These are phyloP conservation scores for Silvanus unidentatus DNA, from an alignment of 2,888 invertebrate species.

Conservation along the genomic window DNA sequence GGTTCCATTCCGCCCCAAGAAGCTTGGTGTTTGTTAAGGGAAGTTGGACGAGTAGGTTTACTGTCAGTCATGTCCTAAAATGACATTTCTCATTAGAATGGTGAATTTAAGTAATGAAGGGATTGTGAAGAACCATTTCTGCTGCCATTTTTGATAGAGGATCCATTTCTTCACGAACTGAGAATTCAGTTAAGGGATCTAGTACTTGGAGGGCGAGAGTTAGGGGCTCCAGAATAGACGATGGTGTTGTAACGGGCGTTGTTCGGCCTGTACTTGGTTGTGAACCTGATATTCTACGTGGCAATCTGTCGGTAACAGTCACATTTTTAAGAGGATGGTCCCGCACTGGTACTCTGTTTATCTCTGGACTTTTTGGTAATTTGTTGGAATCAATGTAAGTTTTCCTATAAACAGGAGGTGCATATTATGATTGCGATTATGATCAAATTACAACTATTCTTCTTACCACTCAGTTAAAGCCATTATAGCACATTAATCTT, in stretches of 20 bases:
- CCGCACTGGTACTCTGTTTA: too few relatives aligned
- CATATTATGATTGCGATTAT: too few relatives aligned
- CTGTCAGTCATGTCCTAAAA: constrained; percentile 23
- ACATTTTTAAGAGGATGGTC: too few relatives aligned
- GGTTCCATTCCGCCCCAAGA: constrained; percentile 52
- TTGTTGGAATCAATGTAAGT: too few relatives aligned
- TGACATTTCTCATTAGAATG: too few relatives aligned
- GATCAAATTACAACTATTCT: too few relatives aligned
- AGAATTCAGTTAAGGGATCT: constrained; percentile 70
- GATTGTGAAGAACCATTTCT: constrained; percentile 41
- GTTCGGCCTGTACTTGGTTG: constrained; percentile 50
- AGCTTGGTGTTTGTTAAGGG: constrained; percentile 30
- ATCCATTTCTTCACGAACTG: constrained; percentile 54
- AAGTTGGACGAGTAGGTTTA: constrained; percentile 11
- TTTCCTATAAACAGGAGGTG: too few relatives aligned
- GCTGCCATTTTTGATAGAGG: constrained; percentile 60
- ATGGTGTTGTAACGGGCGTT: constrained; percentile 43
- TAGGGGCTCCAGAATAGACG: constrained; percentile 50
- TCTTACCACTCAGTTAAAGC: too few relatives aligned
- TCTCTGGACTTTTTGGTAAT: too few relatives aligned
- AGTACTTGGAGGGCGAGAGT: constrained; percentile 60
- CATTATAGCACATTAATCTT: too few relatives aligned
- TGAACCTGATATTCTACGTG: constrained; percentile 48
- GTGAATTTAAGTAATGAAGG: constrained; percentile 3
- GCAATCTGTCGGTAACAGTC: constrained; percentile 51